Evolutionary conservation across 2,113 vertebrate species (phyloP).

Genomic region (Alouatta palliata): DNA sequence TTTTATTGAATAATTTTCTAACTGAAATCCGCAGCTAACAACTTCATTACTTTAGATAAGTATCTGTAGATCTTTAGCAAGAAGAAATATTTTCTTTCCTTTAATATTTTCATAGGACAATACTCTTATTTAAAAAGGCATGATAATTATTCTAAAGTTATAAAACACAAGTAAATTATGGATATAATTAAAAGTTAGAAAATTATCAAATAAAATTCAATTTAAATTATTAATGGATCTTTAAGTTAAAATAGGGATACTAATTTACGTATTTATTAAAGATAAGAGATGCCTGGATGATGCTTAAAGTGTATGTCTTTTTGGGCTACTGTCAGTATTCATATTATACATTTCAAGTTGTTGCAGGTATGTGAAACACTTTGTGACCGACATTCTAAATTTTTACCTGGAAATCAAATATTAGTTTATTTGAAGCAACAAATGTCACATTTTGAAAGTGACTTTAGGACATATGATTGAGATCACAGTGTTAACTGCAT

Average conservation of each 20-base stretch:
- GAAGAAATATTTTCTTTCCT: not conserved
- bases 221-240: not conserved
- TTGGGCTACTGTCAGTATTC: not conserved
- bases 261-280: not conserved
- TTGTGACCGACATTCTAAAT: not conserved
- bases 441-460: not conserved
- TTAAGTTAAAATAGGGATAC: not conserved
- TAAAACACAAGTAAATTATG: not conserved
- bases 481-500: not conserved
- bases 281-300: not conserved
- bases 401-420: not conserved
- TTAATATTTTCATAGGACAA: not conserved
- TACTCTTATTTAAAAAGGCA: not conserved
- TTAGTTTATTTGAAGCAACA: not conserved
- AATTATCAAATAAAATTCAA: not conserved
- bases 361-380: not conserved
- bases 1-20: not conserved
- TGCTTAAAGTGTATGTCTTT: not conserved
- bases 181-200: not conserved
- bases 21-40: not conserved
- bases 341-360: not conserved
- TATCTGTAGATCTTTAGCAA: not conserved
- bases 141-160: not conserved
- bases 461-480: not conserved
- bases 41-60: conserved; percentile 9